Evolutionary conservation across 2,888 invertebrate species (phyloP).

Genomic region (Stratiomys singularior): DNA sequence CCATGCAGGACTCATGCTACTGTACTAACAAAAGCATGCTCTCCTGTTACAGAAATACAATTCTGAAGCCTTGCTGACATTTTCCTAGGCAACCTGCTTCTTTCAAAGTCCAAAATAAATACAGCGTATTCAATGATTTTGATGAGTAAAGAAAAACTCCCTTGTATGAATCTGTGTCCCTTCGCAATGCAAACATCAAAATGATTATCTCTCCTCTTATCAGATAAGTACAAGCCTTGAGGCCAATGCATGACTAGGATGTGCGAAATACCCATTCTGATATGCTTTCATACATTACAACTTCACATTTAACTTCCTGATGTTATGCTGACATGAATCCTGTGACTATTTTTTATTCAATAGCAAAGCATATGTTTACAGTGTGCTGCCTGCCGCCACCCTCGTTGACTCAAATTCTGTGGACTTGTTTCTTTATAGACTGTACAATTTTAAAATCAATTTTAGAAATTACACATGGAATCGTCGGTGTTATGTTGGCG

Average conservation of each 20-base stretch:
- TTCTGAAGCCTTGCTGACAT: no score
- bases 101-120: no score
- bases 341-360: neutral
- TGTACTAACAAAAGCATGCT: no score
- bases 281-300: neutral
- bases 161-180: neutral
- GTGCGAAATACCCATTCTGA: neutral
- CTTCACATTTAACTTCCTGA: slow-evolving; percentile 22
- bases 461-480: slow-evolving; percentile 30
- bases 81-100: no score
- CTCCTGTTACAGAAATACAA: no score
- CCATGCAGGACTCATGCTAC: no score
- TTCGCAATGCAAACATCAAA: neutral
- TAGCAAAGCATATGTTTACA: neutral
- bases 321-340: slow-evolving; percentile 4
- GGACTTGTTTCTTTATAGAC: neutral
- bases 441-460: slow-evolving; percentile 9
- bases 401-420: neutral
- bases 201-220: slow-evolving; percentile 25
- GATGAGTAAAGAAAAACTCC: neutral
- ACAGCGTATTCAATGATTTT: slow-evolving; percentile 22
- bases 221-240: neutral
- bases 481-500: neutral
- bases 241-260: neutral
- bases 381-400: neutral